Evolutionary conservation across 2,888 invertebrate species (phyloP), one percentile per base, ranked within the genome.

Genomic region (Agrochola macilenta): DNA sequence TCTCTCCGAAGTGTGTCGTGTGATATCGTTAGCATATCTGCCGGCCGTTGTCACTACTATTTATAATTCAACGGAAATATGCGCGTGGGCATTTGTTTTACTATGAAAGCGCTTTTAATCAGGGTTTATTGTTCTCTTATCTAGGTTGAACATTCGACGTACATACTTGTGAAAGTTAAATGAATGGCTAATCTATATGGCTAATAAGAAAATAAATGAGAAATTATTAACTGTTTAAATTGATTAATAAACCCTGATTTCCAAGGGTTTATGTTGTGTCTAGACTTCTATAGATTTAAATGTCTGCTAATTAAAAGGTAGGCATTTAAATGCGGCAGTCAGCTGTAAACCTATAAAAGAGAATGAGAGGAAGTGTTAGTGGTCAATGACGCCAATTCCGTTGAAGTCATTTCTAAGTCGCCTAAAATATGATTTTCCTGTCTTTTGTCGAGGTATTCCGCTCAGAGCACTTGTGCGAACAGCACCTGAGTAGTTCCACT

Each of bases 21-120:
- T 46, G 64, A 78, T 85, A 81, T 75, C 69, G 78, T 77, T 75
- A 80, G 78, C 76, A 79, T 71, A 76, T 72, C 77, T 75, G 26
- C 3, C 64, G 49, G 17, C 49, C 73, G 70, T 65, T 79, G 76
- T 84, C 86, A 86, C 69, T 73, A 80, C 88, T 86, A 86, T 86
- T 86, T 88, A 75, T 82, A 84, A 69, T 74, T 71, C 39, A 73
- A 79, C 78, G 58, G 65, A 82, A 81, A 88, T 86, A 88, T 84
- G 76, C 61, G 84, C 69, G 84, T 88, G 80, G 81, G 88, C 81
- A 71, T 69, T 70, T 57, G 70, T 78, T 87, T 81, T 80, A 81
- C 73, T 79, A 73, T 76, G 65, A 68, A 60, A 78, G 75, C 71
- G 54, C 65, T 76, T 83, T 69, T 81, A 85, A 81, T 81, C 76